A percentile compares a stretch with the other conserved stretches of the same genome.
Evolutionary conservation across 2,113 vertebrate genomes (phyloP).

Genomic region (Calidris pugnax): DNA sequence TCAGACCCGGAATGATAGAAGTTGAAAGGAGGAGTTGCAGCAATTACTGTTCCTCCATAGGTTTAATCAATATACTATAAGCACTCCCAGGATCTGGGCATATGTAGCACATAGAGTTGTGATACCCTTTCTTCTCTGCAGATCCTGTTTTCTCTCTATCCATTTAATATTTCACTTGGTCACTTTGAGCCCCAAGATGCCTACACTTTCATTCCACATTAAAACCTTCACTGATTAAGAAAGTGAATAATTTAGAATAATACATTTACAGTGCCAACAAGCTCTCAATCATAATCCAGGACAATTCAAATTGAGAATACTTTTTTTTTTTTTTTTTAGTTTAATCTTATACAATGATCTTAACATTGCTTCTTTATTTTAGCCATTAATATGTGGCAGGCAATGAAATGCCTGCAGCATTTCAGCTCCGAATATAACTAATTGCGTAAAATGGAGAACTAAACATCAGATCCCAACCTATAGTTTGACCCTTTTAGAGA

Average conservation of each 20-base stretch:
- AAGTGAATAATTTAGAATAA: background rate
- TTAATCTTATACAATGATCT: background rate
- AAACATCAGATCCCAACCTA: background rate
- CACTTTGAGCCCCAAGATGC: background rate
- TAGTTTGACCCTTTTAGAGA: background rate
- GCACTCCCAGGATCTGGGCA: background rate
- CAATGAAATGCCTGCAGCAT: background rate
- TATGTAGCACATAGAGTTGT: background rate
- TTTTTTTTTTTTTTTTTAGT: background rate
- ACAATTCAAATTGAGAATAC: no score
- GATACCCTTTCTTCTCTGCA: background rate
- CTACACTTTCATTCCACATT: background rate
- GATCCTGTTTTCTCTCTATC: background rate
- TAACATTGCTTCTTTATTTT: background rate
- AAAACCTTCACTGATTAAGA: background rate
- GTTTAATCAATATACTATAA: background rate
- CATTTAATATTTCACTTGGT: background rate
- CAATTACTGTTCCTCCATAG: background rate
- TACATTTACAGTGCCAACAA: no score
- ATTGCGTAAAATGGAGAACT: background rate
- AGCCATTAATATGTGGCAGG: background rate
- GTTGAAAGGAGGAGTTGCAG: background rate
- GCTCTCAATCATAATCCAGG: no score
- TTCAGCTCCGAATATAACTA: background rate
- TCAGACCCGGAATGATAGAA: background rate